Conservation (phyloP, 2,113 vertebrate species). For the Monarcha castaneiventris region DNA sequence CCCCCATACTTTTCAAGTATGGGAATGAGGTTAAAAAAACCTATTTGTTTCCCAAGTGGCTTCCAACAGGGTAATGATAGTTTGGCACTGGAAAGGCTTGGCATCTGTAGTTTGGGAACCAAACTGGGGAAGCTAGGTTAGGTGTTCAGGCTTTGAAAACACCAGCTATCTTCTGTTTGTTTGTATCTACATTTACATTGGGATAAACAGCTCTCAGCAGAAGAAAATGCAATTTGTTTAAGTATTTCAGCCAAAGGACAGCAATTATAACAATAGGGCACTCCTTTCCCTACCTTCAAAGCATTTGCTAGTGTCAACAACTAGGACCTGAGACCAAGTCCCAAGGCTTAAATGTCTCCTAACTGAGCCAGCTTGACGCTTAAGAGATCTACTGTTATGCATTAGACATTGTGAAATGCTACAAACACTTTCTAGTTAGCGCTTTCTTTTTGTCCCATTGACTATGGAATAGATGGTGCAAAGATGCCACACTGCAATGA, state of each 20-base stretch:
- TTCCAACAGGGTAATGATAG: background rate
- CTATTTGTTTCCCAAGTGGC: background rate
- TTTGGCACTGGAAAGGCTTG: background rate
- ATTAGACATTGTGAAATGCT: background rate
- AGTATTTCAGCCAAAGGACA: conserved; percentile 39
- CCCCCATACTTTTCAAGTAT: background rate
- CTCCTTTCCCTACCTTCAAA: conserved; percentile 29
- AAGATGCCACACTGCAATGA: background rate
- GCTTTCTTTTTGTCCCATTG: background rate
- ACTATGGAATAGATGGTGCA: background rate
- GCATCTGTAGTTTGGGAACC: background rate
- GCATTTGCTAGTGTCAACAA: background rate
- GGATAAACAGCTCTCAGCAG: conserved; percentile 34
- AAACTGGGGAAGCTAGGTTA: background rate
- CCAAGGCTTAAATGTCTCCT: background rate
- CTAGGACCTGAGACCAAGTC: background rate
- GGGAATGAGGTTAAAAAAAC: background rate
- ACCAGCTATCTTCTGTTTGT: conserved; percentile 21
- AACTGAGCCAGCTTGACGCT: background rate
- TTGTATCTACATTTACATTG: background rate
- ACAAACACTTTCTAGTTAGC: background rate
- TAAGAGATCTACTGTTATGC: background rate
- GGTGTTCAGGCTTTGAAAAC: conserved; percentile 9
- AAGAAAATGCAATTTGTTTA: background rate
- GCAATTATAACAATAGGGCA: background rate